phyloP scores from a whole-genome alignment of 1,140 invertebrate species.

The Mamestra configurata region DNA sequence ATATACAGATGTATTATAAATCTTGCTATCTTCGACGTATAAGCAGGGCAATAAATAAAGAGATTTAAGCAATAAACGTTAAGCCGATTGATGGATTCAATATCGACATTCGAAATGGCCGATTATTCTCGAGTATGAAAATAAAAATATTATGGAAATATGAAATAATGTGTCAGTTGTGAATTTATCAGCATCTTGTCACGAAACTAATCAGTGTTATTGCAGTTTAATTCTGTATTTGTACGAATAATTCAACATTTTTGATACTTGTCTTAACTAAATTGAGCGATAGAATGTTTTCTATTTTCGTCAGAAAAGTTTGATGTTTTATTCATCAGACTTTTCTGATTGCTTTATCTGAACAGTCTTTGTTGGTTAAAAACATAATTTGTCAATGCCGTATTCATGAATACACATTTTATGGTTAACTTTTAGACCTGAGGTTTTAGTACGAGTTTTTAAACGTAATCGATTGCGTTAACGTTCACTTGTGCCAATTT shows the following conservation, averaged over 20 bases:
- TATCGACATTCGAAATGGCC: conserved; percentile 19
- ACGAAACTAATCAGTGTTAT: conserved; percentile 5
- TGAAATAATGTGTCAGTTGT: background rate
- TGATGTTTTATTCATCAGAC: background rate
- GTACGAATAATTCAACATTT: conserved; percentile 6
- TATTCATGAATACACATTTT: too few relatives aligned
- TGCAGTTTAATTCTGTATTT: background rate
- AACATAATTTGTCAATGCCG: too few relatives aligned
- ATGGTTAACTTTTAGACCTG: too few relatives aligned
- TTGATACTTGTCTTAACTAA: background rate
- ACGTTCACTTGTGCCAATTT: too few relatives aligned
- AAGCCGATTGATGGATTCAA: conserved; percentile 49
- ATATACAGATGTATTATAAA: conserved; percentile 32
- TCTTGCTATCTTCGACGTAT: conserved; percentile 9
- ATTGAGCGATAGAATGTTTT: conserved; percentile 13
- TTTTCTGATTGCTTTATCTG: conserved; percentile 1
- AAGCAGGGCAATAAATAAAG: conserved; percentile 33
- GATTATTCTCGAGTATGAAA: conserved; percentile 28
- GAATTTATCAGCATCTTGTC: conserved; percentile 16
- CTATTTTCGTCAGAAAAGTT: background rate
- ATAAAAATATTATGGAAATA: conserved; percentile 41
- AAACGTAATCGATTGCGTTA: too few relatives aligned
- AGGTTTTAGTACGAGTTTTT: too few relatives aligned
- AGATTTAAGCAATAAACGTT: conserved; percentile 35
- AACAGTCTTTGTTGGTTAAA: background rate